Base-by-base conservation (phyloP, 2,888 invertebrate species). In the Alentia gelatinosa region DNA sequence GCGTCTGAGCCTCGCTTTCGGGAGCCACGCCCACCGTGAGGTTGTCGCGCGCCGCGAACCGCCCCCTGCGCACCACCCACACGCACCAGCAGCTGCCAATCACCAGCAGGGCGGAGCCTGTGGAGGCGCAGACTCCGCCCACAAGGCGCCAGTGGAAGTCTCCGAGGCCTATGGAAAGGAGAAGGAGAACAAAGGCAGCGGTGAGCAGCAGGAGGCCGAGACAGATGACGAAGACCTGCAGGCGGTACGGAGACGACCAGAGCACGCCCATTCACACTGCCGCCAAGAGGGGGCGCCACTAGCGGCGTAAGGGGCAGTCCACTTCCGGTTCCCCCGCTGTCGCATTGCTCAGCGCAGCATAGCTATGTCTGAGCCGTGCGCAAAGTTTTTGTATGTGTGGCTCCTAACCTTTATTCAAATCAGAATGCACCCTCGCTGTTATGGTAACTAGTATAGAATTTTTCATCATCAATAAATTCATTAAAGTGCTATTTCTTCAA, bases 11-110 rank as follows among this genome's bases (percentile, higher is more conserved):
- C 63, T 89, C 63, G n/a, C 89, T 35, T 5, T 68, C 89, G 19
- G 89, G 89, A 68, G 63, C 50, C 33, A 47, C 47, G 47, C 47
- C 35, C 35, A 63, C 39, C 15, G 37, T 68, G 15, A 30, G 74
- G 74, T 7, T 12, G 5, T 5, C 26, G 63, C 56, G 30, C 5
- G 19, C 19, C 23, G 89, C 33, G 33, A 50, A 89, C 33, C 56
- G 26, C 30, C 47, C 35, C 33, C 89, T 9, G 33, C 89, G 63
- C 30, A 89, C 89, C n/a, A 68, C 68, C 89, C 89, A 89, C 23
- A 89, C 89, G 33, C 89, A 89, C 89, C 89, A 89, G 68, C 89
- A 89, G 68, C 30, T 40, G 26, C 74, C 74, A n/a, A 68, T 68
- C 7, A 89, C 74, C 74, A 74, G 40, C 39, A 89, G 37, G 68